Conservation (phyloP, 2,113 vertebrate species). For the Pluvialis apricaria region DNA sequence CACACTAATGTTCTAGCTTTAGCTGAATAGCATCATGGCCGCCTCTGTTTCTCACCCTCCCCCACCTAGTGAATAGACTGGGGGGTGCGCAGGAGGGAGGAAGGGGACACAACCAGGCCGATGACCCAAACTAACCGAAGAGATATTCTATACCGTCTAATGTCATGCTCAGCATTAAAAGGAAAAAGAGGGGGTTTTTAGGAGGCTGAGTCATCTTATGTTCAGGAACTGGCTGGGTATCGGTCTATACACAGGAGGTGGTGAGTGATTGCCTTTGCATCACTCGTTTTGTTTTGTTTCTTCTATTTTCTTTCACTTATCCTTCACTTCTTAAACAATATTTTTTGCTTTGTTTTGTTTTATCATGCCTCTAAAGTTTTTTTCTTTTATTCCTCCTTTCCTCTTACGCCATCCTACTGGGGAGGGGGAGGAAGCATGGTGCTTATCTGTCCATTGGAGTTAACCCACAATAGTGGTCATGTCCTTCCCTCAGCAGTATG, state of each 20-base stretch:
- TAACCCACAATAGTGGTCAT: not conserved
- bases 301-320: not conserved
- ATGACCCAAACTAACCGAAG: not conserved
- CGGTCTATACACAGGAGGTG: not conserved
- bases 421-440: not conserved
- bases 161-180: not conserved
- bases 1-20: not conserved
- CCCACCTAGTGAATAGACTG: not conserved
- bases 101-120: not conserved
- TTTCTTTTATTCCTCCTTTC: not conserved
- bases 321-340: not conserved
- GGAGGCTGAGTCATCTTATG: not conserved
- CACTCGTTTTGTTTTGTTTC: not conserved
- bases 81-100: not conserved
- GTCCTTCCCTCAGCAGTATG: not conserved
- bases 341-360: not conserved
- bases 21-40: not conserved
- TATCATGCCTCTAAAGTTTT: not conserved
- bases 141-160: not conserved
- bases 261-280: not conserved
- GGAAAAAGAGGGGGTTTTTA: not conserved
- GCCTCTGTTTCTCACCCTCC: not conserved
- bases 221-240: not conserved
- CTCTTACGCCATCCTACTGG: not conserved
- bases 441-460: not conserved